Evolutionary conservation across 2,888 invertebrate species (phyloP).

Genomic region (Campoletis raptor): DNA sequence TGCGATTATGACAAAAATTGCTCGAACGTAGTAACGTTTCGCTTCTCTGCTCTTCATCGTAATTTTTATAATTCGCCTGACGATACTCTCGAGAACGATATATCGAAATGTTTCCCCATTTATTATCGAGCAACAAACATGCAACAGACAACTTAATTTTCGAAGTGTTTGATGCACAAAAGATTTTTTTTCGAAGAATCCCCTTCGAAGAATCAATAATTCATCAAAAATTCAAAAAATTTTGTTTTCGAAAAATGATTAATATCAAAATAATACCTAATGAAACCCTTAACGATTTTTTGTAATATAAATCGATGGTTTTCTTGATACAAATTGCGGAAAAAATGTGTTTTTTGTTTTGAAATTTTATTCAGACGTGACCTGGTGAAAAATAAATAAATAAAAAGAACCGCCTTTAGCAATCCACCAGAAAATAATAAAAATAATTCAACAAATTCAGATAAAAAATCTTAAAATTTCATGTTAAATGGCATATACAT

Average conservation of each 20-base stretch:
- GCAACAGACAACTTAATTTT: background rate
- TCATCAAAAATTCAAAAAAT: too few relatives aligned
- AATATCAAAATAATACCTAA: too few relatives aligned
- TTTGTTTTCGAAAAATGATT: too few relatives aligned
- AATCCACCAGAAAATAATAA: background rate
- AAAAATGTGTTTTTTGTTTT: background rate
- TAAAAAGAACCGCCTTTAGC: background rate
- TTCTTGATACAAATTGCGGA: too few relatives aligned
- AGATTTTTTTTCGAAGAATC: too few relatives aligned
- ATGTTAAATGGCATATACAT: background rate
- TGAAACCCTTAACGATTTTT: too few relatives aligned
- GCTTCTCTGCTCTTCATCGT: background rate
- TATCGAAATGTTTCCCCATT: conserved; percentile 1
- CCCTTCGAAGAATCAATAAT: too few relatives aligned
- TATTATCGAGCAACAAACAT: background rate
- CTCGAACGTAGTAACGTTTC: background rate
- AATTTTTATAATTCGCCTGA: background rate
- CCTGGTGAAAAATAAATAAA: background rate
- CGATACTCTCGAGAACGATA: background rate
- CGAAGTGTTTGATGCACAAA: too few relatives aligned
- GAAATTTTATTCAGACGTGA: background rate
- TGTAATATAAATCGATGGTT: too few relatives aligned
- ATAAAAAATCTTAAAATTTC: background rate
- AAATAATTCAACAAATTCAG: background rate
- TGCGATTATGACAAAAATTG: background rate